phyloP scores from a whole-genome alignment of 2,888 invertebrate genomes.

The Anodontia alba region DNA sequence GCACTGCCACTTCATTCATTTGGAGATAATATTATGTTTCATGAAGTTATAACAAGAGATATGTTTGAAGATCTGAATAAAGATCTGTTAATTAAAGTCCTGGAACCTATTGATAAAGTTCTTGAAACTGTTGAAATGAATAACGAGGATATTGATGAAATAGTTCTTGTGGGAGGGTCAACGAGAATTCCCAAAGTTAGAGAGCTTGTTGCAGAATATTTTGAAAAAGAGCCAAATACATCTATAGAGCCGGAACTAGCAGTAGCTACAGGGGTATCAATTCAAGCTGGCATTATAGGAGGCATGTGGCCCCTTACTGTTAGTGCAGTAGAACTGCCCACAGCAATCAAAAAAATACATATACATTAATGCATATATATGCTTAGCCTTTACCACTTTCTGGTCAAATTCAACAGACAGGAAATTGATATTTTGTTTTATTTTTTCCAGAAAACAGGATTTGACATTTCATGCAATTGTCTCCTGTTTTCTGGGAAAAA shows the following conservation, averaged over 20 bases:
- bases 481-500: too few relatives aligned
- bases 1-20: conserved; percentile 81
- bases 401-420: too few relatives aligned
- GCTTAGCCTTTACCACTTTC: too few relatives aligned
- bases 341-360: conserved; percentile 80
- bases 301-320: conserved; percentile 86
- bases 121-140: conserved; percentile 82
- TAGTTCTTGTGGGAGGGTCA: conserved; percentile 86
- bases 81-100: conserved; percentile 85
- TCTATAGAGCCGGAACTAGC: conserved; percentile 86
- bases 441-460: too few relatives aligned
- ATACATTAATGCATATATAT: conserved; percentile 52
- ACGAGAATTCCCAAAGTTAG: conserved; percentile 86
- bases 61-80: conserved; percentile 85
- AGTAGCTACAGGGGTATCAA: conserved; percentile 86
- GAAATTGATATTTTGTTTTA: too few relatives aligned
- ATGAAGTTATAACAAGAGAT: conserved; percentile 81
- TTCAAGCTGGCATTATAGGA: conserved; percentile 86
- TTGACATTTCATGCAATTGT: too few relatives aligned
- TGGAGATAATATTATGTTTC: conserved; percentile 67
- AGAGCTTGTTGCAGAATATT: conserved; percentile 84
- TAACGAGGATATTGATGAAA: conserved; percentile 85
- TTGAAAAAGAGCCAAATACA: conserved; percentile 81
- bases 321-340: conserved; percentile 84
- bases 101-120: conserved; percentile 85